Base-by-base conservation (phyloP, 1,140 invertebrate genomes). In the Bacillus rossius region DNA sequence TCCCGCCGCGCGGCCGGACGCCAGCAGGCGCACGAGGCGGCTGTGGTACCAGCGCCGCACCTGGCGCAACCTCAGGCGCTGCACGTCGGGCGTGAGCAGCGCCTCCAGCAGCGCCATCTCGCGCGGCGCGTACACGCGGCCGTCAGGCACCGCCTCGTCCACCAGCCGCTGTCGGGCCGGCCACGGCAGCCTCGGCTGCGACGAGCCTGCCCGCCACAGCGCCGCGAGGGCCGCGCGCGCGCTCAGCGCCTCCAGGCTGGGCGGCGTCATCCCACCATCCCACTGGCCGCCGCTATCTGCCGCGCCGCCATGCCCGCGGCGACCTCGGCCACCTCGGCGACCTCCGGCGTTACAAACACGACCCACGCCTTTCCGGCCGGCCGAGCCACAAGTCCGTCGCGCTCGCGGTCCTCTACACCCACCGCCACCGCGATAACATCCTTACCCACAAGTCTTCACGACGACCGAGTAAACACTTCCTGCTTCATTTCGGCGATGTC, bases 31-130 rank as follows among this genome's bases (percentile, higher is more conserved):
- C 5, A 61, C 16, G 25, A 61, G 57, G 0, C 49, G 45, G 8
- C 20, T 13, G 10, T 54, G 43, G 38, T 57, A 61, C 45, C 53
- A 61, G 23, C 54, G 45, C 13, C 59, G 54, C 8, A 61, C 59
- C 38, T 61, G 55, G 14, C 54, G 43, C 5, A 61, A 25, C 1
- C 53, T 34, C 29, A 61, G 22, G 1, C 59, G 40, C n/a, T 40
- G 53, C 19, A 61, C 45, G 19, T 61, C 59, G 8, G 53, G 53
- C 13, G 43, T n/a, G 8, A 61, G 37, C 1, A 61, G 25, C 7
- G 47, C 47, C 42, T 61, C 59, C 37, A 61, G 37, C 1, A 61
- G 45, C 19, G 19, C 41, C 3, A 61, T 26, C 17, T 61, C 45
- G n/a, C 40, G 19, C 3, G 53, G 49, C 22, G 55, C 49, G 47